Evolutionary conservation across 2,888 invertebrate genomes (phyloP), one percentile per base, ranked within the genome.

Genomic region (Andrena bicolor): DNA sequence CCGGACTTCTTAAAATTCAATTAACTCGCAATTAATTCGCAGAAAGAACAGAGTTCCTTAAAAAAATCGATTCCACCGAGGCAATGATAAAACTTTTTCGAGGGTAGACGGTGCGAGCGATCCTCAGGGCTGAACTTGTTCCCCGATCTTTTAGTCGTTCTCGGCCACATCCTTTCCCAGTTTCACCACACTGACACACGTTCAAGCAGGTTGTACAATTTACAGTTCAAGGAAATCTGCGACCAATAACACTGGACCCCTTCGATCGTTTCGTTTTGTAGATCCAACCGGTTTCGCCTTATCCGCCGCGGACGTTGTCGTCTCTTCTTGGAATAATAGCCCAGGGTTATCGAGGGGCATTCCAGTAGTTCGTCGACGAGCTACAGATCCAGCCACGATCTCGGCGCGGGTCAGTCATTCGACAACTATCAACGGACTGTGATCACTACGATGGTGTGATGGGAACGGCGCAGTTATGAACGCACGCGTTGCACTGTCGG

Each of bases 391-490:
- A 41, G 10, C 61, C 20, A 60, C 32, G 20, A 26, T 20, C 35
- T 8, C 13, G 8, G 2, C 7, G 2, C 70, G 30, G 5, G 72
- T 61, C 78, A 83, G 76, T 86, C 60, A 56, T 49, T 81, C 49
- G 26, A 32, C 35, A 61, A 48, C 78, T 69, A 74, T 64, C 69
- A 66, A 51, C 65, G 49, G 58, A n/a, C 66, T 51, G 49, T 30
- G 70, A 56, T 79, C 56, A 41, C 32, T 58, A 63, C 16, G 41
- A 41, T 82, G 74, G 48, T 68, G 41, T 32, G 41, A 56, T 35
- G 23, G 48, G n/a, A 26, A 16, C 65, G 56, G 63, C 28, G 51
- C 53, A 78, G 60, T 64, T 79, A 84, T 80, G 83, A 65, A 63
- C 32, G 66, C 61, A 49, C 68, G 66, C 23, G 71, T 72, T 81